These are phyloP conservation scores for Melospiza georgiana DNA, from an alignment of 2,113 vertebrate species.

Conservation along the genomic window DNA sequence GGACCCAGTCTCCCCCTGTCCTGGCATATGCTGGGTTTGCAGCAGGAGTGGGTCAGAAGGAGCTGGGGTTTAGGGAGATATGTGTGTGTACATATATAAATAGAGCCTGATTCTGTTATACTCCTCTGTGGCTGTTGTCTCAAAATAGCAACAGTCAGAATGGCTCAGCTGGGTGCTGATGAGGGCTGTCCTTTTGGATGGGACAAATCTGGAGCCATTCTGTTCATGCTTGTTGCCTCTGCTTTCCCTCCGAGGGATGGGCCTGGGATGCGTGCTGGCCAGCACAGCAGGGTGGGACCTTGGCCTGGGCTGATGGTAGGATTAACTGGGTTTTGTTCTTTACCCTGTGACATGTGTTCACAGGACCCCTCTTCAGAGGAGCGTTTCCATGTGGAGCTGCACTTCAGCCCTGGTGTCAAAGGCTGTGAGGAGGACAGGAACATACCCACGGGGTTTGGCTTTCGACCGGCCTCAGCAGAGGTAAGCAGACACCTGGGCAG, in stretches of 20 bases:
- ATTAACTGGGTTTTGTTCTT: not conserved
- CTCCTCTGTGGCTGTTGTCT: not conserved
- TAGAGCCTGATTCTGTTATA: not conserved
- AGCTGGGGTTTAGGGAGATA: not conserved
- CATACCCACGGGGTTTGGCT: conserved; percentile 90
- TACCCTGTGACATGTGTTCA: not conserved
- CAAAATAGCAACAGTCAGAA: not conserved
- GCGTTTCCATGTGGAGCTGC: conserved; percentile 96
- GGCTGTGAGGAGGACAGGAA: conserved; percentile 92
- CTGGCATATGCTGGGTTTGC: not conserved
- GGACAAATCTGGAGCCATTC: not conserved
- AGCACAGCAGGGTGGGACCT: not conserved
- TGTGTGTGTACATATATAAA: not conserved
- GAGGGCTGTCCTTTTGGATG: not conserved
- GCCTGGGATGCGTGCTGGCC: not conserved
- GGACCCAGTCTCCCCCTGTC: not conserved
- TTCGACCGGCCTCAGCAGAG: conserved; percentile 93
- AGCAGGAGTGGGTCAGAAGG: not conserved
- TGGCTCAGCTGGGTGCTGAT: not conserved
- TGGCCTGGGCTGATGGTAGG: not conserved
- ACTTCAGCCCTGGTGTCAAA: conserved; percentile 97
- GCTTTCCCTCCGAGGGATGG: not conserved
- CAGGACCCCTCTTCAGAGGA: conserved; percentile 95
- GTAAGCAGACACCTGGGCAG: conserved; percentile 58
- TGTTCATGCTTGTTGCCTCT: not conserved